Percentiles rank a stretch among this genome's conserved stretches.
phyloP scores from a whole-genome alignment of 2,113 vertebrate genomes.

The Pelodiscus sinensis region DNA sequence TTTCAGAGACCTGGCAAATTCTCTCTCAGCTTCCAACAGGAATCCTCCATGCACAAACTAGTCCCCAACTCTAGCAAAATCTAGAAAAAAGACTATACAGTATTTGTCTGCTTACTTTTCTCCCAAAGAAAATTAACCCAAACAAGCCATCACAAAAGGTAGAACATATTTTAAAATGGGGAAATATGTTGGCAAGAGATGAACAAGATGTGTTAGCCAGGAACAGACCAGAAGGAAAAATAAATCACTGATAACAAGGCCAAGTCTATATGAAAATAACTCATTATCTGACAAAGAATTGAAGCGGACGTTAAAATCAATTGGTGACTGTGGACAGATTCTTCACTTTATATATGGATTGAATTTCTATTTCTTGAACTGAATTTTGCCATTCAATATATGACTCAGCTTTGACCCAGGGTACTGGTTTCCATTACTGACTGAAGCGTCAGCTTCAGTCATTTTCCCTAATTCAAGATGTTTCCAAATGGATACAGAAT shows the following conservation, averaged over 20 bases:
- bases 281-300: slow-evolving; percentile 41
- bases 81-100: background rate
- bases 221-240: slow-evolving; percentile 37
- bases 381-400: background rate
- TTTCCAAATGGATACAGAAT: background rate
- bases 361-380: slow-evolving; percentile 37
- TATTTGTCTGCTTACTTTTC: background rate
- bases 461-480: background rate
- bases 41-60: background rate
- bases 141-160: background rate
- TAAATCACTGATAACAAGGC: slow-evolving; percentile 8
- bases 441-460: background rate
- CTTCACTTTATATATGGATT: background rate
- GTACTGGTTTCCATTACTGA: background rate
- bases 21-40: background rate
- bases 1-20: background rate
- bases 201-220: background rate
- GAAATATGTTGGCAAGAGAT: slow-evolving; percentile 11
- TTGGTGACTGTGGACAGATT: slow-evolving; percentile 7
- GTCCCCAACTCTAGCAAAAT: background rate
- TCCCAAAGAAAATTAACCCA: background rate
- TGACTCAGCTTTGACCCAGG: background rate
- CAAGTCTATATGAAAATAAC: slow-evolving; percentile 31
- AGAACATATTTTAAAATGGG: background rate
- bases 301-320: slow-evolving; percentile 53